Evolutionary conservation across 2,888 invertebrate species (phyloP).

Genomic region (Mantis religiosa): DNA sequence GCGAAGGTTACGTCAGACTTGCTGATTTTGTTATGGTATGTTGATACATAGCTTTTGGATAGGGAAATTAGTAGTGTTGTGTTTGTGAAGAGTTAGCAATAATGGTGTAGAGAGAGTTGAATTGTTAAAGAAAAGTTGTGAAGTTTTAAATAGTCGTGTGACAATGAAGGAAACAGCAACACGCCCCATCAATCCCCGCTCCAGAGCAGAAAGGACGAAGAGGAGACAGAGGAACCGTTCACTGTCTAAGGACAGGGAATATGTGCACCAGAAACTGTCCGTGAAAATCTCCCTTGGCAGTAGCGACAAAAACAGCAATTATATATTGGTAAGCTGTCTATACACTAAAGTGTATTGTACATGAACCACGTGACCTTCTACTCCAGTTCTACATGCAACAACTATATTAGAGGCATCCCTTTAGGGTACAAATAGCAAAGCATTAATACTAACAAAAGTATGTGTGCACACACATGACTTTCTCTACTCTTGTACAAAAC

Average conservation of each 20-base stretch:
- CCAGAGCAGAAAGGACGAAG: constrained; percentile 28
- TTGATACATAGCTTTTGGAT: background rate
- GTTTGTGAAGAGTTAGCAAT: background rate
- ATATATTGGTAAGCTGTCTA: constrained; percentile 14
- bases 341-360: too few species aligned
- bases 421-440: too few species aligned
- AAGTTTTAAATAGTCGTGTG: background rate
- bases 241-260: constrained; percentile 21
- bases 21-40: background rate
- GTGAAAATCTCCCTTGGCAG: background rate
- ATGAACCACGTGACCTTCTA: too few species aligned
- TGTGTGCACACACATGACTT: too few species aligned
- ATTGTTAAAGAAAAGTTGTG: background rate
- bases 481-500: too few species aligned
- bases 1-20: background rate
- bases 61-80: background rate
- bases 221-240: constrained; percentile 23
- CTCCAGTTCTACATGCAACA: too few species aligned
- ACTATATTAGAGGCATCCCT: too few species aligned
- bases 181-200: constrained; percentile 25
- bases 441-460: too few species aligned
- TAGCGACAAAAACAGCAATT: constrained; percentile 21
- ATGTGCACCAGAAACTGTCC: background rate
- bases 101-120: background rate
- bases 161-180: constrained; percentile 25